Evolutionary conservation across 2,888 invertebrate species (phyloP), one percentile per base, ranked within the genome.

Genomic region (Drosophila neotestacea): DNA sequence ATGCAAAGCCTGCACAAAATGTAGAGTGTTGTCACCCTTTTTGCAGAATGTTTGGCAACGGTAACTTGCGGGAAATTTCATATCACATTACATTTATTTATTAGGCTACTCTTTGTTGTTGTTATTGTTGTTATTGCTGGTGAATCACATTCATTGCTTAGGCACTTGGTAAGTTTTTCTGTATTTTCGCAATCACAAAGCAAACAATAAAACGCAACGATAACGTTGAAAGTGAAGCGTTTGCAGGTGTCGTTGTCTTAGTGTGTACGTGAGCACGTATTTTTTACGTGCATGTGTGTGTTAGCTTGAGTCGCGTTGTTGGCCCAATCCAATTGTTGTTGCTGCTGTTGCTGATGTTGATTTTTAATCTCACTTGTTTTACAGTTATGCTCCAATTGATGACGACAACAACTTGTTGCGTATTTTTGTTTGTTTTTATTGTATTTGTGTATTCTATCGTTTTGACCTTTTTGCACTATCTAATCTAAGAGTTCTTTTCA

Each of bases 141-240:
- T 81, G 81, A 81, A 74, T 81, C 81, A 81, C 60, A 66, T 46
- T 50, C 39, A 55, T 50, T 32, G 32, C 32, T 9, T 9, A 32
- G 32, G 32, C 32, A 32, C 32, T 32, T 32, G 32, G 32, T 59
- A 61, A 58, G 62, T 52, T 65, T 66, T 67, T 64, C 22, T 22
- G 16, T 16, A 44, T 85, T 85, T 85, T 85, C 84, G 88, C 85
- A 85, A 85, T 89, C 88, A 69, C 68, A 68, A 81, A 75, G 79
- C 81, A 80, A 88, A 85, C 75, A 75, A 60, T 75, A 61, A 70
- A 85, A 81, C 83, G 80, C 88, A 85, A 85, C 86, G 86, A 89
- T 85, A 89, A 85, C 79, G 85, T 70, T 75, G 88, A 89, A 89
- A 88, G 88, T 85, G 89, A 85, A 89, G 85, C 77, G 76, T 56